Conservation (phyloP, 2,888 invertebrate species). For the Drosophila kokeensis region DNA sequence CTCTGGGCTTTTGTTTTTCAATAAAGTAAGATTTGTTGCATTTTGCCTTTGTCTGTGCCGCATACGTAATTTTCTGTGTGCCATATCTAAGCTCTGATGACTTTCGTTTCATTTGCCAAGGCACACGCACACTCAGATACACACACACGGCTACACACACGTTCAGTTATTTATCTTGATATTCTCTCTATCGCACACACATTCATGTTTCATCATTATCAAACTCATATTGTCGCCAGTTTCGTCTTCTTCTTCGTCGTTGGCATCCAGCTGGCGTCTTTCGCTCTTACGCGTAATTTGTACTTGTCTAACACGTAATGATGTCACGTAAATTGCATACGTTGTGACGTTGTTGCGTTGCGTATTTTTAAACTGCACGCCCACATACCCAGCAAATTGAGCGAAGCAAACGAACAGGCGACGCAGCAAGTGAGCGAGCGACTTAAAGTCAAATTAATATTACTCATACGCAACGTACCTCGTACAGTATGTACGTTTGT, state of each 20-base stretch:
- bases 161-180: constrained; percentile 73
- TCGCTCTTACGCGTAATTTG: constrained; percentile 73
- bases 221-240: constrained; percentile 77
- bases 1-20: not conserved
- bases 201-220: constrained; percentile 79
- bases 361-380: constrained; percentile 58
- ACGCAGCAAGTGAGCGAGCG: constrained; percentile 35
- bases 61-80: constrained; percentile 68
- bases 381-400: constrained; percentile 48
- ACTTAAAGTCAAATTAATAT: constrained; percentile 79
- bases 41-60: constrained; percentile 55
- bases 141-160: constrained; percentile 36
- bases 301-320: constrained; percentile 82
- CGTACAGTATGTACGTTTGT: not conserved
- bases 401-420: constrained; percentile 35
- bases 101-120: constrained; percentile 73
- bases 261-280: constrained; percentile 10
- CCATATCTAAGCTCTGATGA: constrained; percentile 69
- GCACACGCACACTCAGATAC: constrained; percentile 40
- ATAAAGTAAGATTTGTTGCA: constrained; percentile 37
- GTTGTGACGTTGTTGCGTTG: constrained; percentile 71
- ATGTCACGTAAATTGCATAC: constrained; percentile 83
- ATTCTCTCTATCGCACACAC: constrained; percentile 49
- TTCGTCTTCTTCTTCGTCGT: constrained; percentile 35
- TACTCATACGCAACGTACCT: constrained; percentile 68